Evolutionary conservation across 1,140 invertebrate genomes (phyloP), one percentile per base, ranked within the genome.

Genomic region (Antheraea mylitta): DNA sequence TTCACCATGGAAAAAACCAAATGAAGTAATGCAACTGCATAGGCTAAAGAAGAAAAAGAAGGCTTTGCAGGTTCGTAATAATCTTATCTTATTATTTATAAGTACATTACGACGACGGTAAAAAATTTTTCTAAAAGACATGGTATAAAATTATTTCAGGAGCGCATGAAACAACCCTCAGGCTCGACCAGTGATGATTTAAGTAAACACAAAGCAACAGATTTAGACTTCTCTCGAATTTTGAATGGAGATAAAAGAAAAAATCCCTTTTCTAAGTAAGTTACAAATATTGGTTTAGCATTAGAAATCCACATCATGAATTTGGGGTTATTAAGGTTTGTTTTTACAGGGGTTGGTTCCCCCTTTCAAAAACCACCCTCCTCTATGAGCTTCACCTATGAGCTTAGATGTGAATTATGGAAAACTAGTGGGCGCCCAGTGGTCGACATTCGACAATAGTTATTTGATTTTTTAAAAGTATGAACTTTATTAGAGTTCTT

Each of bases 231-330:
- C 66, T 92, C 89, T 18, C 88, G 86, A 74, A 77, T 92, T 45
- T 72, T 93, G 18, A 85, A 89, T 76, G 83, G 87, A 64, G 90
- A 94, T 61, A 96, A 96, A 83, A 94, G 96, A 59, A 96, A 95
- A 87, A 97, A 97, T 91, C 96, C 96, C 37, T 97, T 97, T 92
- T 86, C 92, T 16, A 95, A 94, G 92, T 93, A 84, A 83, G 92
- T 92, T n/a, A n/a, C 22, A 60, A 60, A 10, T 42, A 10, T n/a
- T n/a, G n/a, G n/a, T n/a, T n/a, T n/a, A n/a, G n/a, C n/a, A n/a
- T n/a, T n/a, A n/a, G n/a, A n/a, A n/a, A n/a, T n/a, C n/a, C n/a
- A n/a, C n/a, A n/a, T n/a, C n/a, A n/a, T n/a, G n/a, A n/a, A n/a
- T n/a, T n/a, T n/a, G n/a, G n/a, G n/a, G n/a, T n/a, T n/a, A n/a